Evolutionary conservation across 2,113 vertebrate species (phyloP), one percentile per base, ranked within the genome.

Genomic region (Lophotis ruficrista): DNA sequence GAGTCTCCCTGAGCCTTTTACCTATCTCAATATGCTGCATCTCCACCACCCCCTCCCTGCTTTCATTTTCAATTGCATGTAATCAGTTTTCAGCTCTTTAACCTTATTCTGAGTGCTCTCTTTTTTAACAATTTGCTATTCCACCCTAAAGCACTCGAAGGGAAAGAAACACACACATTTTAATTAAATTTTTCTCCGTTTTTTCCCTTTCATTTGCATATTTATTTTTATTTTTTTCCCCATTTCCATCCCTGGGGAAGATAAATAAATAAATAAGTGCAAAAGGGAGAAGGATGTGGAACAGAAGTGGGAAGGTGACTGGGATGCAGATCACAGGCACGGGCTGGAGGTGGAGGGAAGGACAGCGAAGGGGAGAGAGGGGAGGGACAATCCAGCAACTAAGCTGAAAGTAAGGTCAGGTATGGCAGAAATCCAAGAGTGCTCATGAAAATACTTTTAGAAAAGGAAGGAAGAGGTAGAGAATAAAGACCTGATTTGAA

Each of bases 131-230:
- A 96, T 97, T 95, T 97, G 90, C 97, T 95, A 90, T 98, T 98
- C 79, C 95, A 92, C 91, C 95, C 95, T 96, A 92, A 92, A 98
- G 93, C 93, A 92, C 90, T 95, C 73, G 2, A 91, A 96, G 90
- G 91, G 96, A 98, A 97, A 96, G 86, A 97, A 97, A 93, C 85
- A 97, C 71, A 97, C 83, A 95, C 61, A 93, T 97, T 98, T 98
- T 98, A 98, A 97, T 97, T 96, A 98, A 95, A 92, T 96, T 91
- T 94, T 68, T 96, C 97, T 93, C 71, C 22, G 13, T 92, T 97
- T 95, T 89, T 76, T 37, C 48, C 54, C 57, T 93, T 76, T 90
- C 68, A 96, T 98, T 97, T 97, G 78, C 94, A 98, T 97, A 93
- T 91, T 92, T 94, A 88, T 87, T 93, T 95, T 92, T 92, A 94